Evolutionary conservation across 2,113 vertebrate species (phyloP).

Genomic region (Hippocampus abdominalis): DNA sequence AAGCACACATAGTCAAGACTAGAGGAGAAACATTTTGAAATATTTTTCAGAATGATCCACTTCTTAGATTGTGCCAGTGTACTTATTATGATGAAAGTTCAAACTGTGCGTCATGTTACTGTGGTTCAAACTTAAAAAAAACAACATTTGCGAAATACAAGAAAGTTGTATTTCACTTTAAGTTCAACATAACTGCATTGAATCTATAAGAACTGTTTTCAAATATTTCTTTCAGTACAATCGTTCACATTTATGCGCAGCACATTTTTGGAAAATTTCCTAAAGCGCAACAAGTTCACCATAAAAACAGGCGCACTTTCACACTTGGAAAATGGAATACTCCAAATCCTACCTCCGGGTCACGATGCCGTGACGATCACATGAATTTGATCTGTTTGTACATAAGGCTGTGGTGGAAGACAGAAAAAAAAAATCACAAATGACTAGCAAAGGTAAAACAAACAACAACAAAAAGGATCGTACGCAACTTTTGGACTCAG

Average conservation of each 20-base stretch:
- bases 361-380: slow-evolving; percentile 60
- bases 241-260: not conserved
- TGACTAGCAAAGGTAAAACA: slow-evolving; percentile 13
- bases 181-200: not conserved
- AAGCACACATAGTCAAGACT: not conserved
- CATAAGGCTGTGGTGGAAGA: slow-evolving; percentile 80
- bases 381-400: slow-evolving; percentile 71
- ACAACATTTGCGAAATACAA: no score
- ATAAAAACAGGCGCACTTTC: slow-evolving; percentile 57
- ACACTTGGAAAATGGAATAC: slow-evolving; percentile 58
- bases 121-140: no score
- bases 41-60: no score
- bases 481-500: slow-evolving; percentile 23
- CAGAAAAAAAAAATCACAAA: slow-evolving; percentile 32
- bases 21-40: no score
- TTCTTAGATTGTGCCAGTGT: no score
- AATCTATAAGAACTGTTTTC: not conserved
- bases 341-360: slow-evolving; percentile 44
- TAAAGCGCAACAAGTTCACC: not conserved
- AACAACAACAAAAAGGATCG: slow-evolving; percentile 13
- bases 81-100: not conserved
- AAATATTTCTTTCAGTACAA: not conserved
- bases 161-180: no score
- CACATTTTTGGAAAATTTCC: not conserved
- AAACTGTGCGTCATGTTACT: not conserved